A percentile compares a stretch with the other conserved stretches of the same genome.
Evolutionary conservation across 2,113 vertebrate species (phyloP).

Genomic region (Petromus typicus): DNA sequence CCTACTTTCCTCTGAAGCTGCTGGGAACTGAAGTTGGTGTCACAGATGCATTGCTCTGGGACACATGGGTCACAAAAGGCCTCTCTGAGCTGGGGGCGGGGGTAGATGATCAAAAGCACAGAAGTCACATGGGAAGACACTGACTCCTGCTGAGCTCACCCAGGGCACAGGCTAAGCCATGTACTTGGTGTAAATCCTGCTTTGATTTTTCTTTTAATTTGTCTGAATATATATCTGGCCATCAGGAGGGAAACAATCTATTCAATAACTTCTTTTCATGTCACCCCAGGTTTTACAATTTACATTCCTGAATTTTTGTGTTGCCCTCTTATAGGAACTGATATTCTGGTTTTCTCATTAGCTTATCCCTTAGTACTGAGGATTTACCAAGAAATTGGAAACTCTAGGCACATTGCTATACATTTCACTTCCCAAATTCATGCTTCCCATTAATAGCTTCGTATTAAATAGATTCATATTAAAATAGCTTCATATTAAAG

Average conservation of each 20-base stretch:
- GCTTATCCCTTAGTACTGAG: not conserved
- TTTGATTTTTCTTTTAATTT: not conserved
- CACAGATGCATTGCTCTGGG: not conserved
- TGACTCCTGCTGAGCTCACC: not conserved
- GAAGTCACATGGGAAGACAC: not conserved
- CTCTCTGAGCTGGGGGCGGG: not conserved
- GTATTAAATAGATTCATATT: no score
- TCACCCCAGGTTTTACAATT: not conserved
- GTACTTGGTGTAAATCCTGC: not conserved
- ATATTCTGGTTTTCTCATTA: not conserved
- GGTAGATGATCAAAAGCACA: not conserved
- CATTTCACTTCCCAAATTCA: not conserved
- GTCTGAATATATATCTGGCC: not conserved
- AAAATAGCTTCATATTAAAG: not conserved
- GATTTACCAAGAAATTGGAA: not conserved
- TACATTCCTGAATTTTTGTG: not conserved
- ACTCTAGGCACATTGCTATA: not conserved
- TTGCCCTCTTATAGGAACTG: not conserved
- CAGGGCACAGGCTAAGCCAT: not conserved
- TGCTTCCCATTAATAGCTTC: not conserved
- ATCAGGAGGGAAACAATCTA: not conserved
- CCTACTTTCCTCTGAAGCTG: not conserved
- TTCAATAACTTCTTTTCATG: not conserved
- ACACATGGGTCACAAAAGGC: not conserved
- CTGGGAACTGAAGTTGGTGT: not conserved